Conservation (phyloP, 2,113 vertebrate species). For the Fregetta grallaria region DNA sequence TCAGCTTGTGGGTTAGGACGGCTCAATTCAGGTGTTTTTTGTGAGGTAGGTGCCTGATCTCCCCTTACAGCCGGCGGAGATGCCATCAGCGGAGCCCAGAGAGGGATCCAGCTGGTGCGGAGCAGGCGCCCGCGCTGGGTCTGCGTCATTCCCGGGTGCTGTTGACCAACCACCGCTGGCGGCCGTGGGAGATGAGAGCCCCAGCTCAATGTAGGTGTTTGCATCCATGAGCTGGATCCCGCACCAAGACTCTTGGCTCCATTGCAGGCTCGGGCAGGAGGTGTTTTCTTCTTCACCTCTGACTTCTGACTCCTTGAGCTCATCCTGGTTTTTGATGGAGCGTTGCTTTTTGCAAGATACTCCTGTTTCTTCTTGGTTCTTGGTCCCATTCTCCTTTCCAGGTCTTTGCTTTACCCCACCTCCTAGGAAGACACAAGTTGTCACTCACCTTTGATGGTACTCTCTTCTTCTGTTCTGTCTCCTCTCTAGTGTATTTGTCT, state of each 20-base stretch:
- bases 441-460: not conserved
- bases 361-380: not conserved
- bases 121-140: not conserved
- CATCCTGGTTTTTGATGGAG: fast-evolving
- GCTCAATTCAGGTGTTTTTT: fast-evolving
- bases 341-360: fast-evolving
- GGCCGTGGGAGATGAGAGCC: not conserved
- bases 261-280: not conserved
- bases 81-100: fast-evolving
- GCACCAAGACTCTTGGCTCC: not conserved
- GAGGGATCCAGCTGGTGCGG: not conserved
- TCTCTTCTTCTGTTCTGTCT: not conserved
- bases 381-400: not conserved
- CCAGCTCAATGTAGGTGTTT: fast-evolving
- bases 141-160: not conserved
- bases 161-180: fast-evolving
- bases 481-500: not conserved
- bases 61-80: fast-evolving
- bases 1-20: not conserved
- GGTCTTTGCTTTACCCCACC: not conserved
- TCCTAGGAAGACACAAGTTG: not conserved
- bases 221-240: not conserved
- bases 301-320: not conserved
- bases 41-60: not conserved
- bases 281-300: not conserved